These are phyloP conservation scores for Lepus timidus DNA, from an alignment of 2,113 vertebrate genomes.

Conservation along the genomic window DNA sequence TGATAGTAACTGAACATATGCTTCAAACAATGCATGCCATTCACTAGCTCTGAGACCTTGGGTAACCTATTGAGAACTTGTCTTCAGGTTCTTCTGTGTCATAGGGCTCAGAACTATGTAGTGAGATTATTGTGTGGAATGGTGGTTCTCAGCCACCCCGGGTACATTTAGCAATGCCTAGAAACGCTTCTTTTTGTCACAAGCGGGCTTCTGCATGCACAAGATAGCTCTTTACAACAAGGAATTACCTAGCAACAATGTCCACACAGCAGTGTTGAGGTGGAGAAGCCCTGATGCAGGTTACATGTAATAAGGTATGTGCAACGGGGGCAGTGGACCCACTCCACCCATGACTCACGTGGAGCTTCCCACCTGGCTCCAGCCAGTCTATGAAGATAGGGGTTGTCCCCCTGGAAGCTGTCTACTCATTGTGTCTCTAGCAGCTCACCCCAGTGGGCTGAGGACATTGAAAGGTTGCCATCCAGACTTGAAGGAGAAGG, in stretches of 20 bases:
- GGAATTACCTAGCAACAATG: background rate
- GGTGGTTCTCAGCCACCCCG: background rate
- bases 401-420: background rate
- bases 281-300: background rate
- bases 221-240: background rate
- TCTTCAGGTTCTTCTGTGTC: background rate
- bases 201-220: background rate
- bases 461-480: background rate
- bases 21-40: no score
- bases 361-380: background rate
- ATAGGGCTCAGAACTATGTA: background rate
- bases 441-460: background rate
- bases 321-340: accelerated
- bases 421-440: background rate
- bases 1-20: background rate
- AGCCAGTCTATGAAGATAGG: no score
- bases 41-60: background rate
- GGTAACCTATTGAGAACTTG: background rate
- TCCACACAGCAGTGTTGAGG: background rate
- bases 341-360: accelerated
- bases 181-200: background rate
- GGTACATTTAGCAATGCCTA: background rate
- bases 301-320: accelerated
- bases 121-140: background rate
- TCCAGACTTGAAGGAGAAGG: background rate